Percentiles rank a stretch among this genome's conserved stretches.
phyloP scores from a whole-genome alignment of 2,797 vertebrate genomes.

The Liasis olivaceus region DNA sequence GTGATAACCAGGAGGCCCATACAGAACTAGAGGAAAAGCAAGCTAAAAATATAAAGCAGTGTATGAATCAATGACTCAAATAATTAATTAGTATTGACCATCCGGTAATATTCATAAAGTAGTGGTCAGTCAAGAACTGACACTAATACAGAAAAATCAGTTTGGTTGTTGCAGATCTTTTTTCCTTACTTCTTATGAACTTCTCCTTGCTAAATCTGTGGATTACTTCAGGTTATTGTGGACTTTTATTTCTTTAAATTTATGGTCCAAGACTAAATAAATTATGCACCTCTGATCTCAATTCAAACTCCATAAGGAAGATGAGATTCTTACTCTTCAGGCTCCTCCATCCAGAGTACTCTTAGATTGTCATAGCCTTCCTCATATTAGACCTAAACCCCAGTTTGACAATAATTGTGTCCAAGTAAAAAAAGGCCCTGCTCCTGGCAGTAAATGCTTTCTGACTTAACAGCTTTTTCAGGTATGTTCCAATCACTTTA shows the following conservation, averaged over 20 bases:
- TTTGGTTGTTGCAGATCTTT: neutral
- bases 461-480: too few relatives aligned
- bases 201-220: neutral
- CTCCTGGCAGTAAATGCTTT: too few relatives aligned
- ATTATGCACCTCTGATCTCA: neutral
- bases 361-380: too few relatives aligned
- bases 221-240: neutral
- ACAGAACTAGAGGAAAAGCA: neutral
- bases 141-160: neutral
- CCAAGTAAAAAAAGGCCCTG: too few relatives aligned
- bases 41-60: neutral
- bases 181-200: neutral
- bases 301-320: neutral
- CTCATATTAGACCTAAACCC: too few relatives aligned
- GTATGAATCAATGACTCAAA: neutral
- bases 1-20: neutral
- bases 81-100: too few relatives aligned
- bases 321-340: too few relatives aligned
- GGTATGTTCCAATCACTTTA: too few relatives aligned
- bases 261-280: neutral
- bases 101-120: too few relatives aligned
- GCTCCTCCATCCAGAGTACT: too few relatives aligned
- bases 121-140: neutral
- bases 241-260: neutral
- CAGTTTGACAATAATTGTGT: too few relatives aligned